phyloP scores from a whole-genome alignment of 2,113 vertebrate genomes.

The Aythya baeri region DNA sequence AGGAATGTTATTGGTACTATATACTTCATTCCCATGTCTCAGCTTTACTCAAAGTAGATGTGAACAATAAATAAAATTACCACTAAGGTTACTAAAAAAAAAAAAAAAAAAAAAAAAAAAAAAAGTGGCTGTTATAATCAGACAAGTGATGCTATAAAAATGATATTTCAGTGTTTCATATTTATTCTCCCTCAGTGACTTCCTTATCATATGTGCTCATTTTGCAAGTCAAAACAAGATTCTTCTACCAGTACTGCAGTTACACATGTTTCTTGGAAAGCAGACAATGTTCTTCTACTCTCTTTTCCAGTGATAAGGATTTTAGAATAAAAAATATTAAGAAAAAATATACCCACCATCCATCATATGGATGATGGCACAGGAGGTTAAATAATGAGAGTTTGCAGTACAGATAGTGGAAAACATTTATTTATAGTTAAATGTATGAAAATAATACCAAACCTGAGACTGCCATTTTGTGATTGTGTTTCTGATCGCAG shows the following conservation, averaged over 20 bases:
- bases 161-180: slow-evolving; percentile 10
- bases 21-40: background rate
- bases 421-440: background rate
- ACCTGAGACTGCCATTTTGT: background rate
- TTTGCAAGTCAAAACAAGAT: slow-evolving; percentile 64
- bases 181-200: slow-evolving; percentile 48
- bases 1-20: background rate
- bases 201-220: slow-evolving; percentile 35
- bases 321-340: background rate
- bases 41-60: background rate
- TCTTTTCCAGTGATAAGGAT: background rate
- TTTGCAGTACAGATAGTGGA: background rate
- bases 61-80: slow-evolving; percentile 44
- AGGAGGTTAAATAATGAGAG: background rate
- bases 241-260: background rate
- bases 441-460: background rate
- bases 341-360: background rate
- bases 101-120: background rate
- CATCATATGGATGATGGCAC: background rate
- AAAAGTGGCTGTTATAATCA: slow-evolving; percentile 9
- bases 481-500: background rate
- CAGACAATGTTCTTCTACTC: background rate
- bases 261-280: slow-evolving; percentile 27
- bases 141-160: slow-evolving; percentile 45
- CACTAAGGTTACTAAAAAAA: background rate